Percentiles rank a stretch among this genome's conserved stretches.
Evolutionary conservation across 2,113 vertebrate genomes (phyloP).

Genomic region (Eupsittula cactorum): DNA sequence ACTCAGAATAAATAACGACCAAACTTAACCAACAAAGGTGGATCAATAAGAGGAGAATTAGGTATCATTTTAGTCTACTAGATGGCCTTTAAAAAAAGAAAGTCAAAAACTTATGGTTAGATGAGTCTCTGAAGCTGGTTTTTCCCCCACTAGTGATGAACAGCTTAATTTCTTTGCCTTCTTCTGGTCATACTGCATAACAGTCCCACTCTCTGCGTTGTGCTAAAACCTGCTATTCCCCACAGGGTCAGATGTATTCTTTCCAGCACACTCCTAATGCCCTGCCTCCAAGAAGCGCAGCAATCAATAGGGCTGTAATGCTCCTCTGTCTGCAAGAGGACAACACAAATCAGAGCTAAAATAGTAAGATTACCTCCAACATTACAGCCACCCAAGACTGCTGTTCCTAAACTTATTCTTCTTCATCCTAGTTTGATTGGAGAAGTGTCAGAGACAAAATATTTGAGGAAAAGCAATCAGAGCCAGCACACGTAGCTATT

Average conservation of each 20-base stretch:
- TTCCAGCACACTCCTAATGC: neutral
- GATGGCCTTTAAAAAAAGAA: neutral
- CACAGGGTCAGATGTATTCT: neutral
- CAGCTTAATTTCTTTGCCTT: rapidly evolving
- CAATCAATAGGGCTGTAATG: neutral
- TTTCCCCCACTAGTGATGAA: neutral
- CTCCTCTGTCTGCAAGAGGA: neutral
- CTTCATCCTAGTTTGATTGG: neutral
- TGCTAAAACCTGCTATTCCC: neutral
- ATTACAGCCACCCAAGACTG: neutral
- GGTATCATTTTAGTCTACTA: neutral
- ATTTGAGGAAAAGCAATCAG: neutral
- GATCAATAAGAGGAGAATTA: neutral
- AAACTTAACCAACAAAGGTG: neutral
- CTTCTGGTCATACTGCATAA: neutral
- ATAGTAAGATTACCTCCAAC: neutral
- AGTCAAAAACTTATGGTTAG: neutral
- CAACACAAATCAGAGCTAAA: neutral
- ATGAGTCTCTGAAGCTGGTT: neutral
- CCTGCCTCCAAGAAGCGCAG: neutral
- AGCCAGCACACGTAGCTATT: neutral
- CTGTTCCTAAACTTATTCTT: neutral
- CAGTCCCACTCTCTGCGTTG: neutral
- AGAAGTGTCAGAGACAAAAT: neutral
- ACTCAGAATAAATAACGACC: neutral